phyloP scores from a whole-genome alignment of 2,888 invertebrate species.

The Luperina nickerlii region DNA sequence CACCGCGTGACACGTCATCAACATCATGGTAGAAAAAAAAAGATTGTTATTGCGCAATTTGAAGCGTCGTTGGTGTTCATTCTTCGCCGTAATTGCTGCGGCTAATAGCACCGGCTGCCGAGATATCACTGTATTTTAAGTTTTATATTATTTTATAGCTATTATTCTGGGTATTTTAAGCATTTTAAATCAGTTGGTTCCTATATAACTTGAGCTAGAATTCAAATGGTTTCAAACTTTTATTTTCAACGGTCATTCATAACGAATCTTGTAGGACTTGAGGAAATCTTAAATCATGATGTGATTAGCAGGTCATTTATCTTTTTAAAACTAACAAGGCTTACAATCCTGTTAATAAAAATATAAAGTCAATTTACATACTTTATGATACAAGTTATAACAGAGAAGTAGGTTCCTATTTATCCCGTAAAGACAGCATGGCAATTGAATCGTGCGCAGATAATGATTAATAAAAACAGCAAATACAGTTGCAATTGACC shows the following conservation, averaged over 20 bases:
- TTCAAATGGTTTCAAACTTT: constrained; percentile 6
- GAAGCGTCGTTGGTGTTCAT: constrained; percentile 67
- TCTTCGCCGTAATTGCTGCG: constrained; percentile 65
- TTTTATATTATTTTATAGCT: constrained; percentile 63
- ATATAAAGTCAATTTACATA: constrained; percentile 24
- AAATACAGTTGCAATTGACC: constrained; percentile 40
- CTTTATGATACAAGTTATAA: constrained; percentile 1
- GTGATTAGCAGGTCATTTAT: constrained; percentile 2
- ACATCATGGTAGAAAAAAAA: constrained; percentile 56
- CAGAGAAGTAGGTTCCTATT: constrained; percentile 6
- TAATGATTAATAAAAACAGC: constrained; percentile 51
- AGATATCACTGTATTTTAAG: constrained; percentile 65
- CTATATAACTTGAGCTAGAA: constrained; percentile 14
- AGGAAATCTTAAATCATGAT: constrained; percentile 21
- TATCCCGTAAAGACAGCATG: constrained; percentile 37
- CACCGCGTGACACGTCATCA: constrained; percentile 66
- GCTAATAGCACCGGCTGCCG: constrained; percentile 67
- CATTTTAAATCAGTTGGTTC: constrained; percentile 45
- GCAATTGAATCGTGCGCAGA: constrained; percentile 49
- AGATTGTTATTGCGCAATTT: constrained; percentile 68
- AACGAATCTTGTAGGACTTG: neutral
- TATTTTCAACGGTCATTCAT: neutral
- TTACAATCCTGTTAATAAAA: constrained; percentile 20
- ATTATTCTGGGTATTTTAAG: constrained; percentile 59
- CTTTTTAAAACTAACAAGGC: constrained; percentile 18